A percentile compares a stretch with the other conserved stretches of the same genome.
These are phyloP conservation scores for Orthonevra nobilis DNA, from an alignment of 2,888 invertebrate genomes.

Conservation along the genomic window DNA sequence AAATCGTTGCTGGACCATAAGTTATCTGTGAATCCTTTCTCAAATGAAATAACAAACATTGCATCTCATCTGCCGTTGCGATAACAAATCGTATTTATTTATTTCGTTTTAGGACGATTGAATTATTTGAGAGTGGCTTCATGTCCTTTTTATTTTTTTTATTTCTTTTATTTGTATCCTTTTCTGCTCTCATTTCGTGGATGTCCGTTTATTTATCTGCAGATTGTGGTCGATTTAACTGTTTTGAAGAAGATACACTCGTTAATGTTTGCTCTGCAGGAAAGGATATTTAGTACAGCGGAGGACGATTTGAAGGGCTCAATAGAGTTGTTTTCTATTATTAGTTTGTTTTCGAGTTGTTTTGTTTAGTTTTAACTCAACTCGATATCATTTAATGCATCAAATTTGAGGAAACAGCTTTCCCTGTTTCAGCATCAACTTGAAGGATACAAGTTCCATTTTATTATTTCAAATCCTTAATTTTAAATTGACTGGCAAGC, in stretches of 20 bases:
- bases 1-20: constrained; percentile 60
- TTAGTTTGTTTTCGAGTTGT: too few species aligned
- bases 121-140: constrained; percentile 51
- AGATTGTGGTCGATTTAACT: constrained; percentile 28
- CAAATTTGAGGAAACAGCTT: too few species aligned
- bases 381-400: too few species aligned
- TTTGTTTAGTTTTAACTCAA: too few species aligned
- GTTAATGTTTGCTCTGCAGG: not conserved
- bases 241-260: constrained; percentile 7
- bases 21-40: constrained; percentile 54
- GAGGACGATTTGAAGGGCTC: not conserved
- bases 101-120: constrained; percentile 44
- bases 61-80: constrained; percentile 60
- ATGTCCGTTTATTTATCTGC: constrained; percentile 31
- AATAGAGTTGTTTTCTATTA: too few species aligned
- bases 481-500: too few species aligned
- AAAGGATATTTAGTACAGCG: not conserved
- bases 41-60: constrained; percentile 54
- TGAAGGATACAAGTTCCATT: too few species aligned
- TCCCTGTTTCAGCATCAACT: too few species aligned
- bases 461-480: too few species aligned
- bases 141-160: constrained; percentile 2
- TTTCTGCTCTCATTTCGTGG: constrained; percentile 4
- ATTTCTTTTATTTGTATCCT: not conserved
- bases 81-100: constrained; percentile 61